A percentile compares a stretch with the other conserved stretches of the same genome.
Conservation (phyloP, 2,797 vertebrate genomes). For the Acipenser ruthenus region DNA sequence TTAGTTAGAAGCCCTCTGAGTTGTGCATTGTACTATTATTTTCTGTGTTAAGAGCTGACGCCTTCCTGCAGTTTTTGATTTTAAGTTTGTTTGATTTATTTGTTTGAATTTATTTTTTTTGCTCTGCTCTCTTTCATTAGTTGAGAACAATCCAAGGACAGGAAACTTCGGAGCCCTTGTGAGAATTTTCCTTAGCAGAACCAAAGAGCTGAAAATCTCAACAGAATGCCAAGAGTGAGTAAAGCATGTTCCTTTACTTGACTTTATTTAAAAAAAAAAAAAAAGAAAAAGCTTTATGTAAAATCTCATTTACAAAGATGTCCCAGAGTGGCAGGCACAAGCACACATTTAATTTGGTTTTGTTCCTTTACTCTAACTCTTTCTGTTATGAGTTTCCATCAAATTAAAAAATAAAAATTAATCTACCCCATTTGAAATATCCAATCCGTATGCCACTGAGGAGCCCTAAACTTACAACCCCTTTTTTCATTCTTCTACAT, state of each 20-base stretch:
- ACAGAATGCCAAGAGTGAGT: conserved; percentile 98
- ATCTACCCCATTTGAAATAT: no score
- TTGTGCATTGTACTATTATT: not conserved
- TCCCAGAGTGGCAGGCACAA: no score
- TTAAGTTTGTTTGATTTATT: no score
- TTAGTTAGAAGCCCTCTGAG: no score
- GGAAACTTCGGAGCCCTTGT: conserved; percentile 86
- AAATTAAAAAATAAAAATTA: not conserved
- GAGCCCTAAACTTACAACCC: no score
- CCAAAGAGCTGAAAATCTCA: conserved; percentile 95
- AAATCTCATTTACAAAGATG: no score
- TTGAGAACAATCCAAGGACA: conserved; percentile 92
- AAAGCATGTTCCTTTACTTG: conserved; percentile 12
- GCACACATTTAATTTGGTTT: no score
- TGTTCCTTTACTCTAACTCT: no score
- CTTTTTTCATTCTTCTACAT: no score
- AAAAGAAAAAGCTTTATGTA: not conserved
- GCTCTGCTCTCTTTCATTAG: conserved; percentile 45
- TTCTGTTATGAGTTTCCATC: not conserved
- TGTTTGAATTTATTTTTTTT: conserved; percentile 4
- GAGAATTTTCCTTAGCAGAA: conserved; percentile 89
- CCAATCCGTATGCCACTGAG: no score
- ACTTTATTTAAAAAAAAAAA: not conserved
- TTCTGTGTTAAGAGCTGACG: conserved; percentile 7
- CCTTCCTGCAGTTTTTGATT: conserved; percentile 8